phyloP scores from a whole-genome alignment of 2,797 vertebrate species.

The Capromys pilorides region DNA sequence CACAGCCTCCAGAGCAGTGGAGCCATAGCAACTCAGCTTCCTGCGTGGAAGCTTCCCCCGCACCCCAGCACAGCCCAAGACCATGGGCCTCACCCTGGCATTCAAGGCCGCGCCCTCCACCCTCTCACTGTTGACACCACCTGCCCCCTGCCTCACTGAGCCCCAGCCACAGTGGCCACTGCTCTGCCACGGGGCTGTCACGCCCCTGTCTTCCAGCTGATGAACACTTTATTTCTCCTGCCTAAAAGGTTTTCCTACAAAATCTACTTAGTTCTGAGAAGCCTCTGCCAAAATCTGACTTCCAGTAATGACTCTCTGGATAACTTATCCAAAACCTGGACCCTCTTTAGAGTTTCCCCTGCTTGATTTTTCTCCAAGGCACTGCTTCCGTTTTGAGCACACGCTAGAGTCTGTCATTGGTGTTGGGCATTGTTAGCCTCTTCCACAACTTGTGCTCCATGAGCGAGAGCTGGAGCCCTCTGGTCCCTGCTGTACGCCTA shows the following conservation, averaged over 20 bases:
- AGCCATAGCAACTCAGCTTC: not conserved
- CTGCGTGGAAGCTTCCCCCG: not conserved
- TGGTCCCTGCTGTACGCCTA: not conserved
- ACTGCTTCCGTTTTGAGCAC: not conserved
- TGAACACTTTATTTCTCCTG: not conserved
- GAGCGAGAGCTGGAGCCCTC: not conserved
- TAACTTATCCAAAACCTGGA: not conserved
- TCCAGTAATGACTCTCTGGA: not conserved
- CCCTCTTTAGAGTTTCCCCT: not conserved
- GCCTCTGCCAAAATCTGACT: not conserved
- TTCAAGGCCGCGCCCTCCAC: accelerated
- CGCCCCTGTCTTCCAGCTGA: not conserved
- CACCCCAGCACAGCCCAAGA: not conserved
- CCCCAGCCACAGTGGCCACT: not conserved
- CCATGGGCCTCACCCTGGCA: not conserved
- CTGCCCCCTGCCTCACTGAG: not conserved
- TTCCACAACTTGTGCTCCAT: not conserved
- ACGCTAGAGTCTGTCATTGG: not conserved
- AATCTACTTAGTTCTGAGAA: not conserved
- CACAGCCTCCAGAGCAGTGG: not conserved
- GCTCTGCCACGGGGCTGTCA: not conserved
- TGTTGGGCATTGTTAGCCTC: not conserved
- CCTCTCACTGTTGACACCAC: accelerated
- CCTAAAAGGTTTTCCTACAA: not conserved
- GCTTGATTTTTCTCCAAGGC: not conserved